These are phyloP conservation scores for Bombus ignitus DNA, from an alignment of 1,140 invertebrate species.

Conservation along the genomic window DNA sequence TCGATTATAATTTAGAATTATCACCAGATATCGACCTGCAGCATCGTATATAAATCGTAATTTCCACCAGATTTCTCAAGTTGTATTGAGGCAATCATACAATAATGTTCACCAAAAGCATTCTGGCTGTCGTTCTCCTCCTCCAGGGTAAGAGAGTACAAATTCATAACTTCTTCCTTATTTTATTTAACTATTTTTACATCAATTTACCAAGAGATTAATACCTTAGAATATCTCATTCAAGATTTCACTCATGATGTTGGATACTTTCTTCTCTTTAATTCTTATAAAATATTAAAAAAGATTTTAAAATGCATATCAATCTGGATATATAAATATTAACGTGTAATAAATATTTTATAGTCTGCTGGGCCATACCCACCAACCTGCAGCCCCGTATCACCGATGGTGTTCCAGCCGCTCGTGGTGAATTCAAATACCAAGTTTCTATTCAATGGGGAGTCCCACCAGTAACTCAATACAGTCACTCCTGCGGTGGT, in stretches of 20 bases:
- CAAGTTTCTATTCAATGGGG: conserved; percentile 73
- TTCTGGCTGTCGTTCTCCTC: conserved; percentile 52
- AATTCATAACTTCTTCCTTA: background rate
- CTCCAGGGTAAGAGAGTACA: conserved; percentile 64
- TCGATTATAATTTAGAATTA: conserved; percentile 56
- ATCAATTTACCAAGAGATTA: too few relatives aligned
- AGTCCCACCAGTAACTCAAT: conserved; percentile 51
- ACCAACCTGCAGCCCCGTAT: conserved; percentile 59
- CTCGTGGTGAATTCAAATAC: conserved; percentile 76
- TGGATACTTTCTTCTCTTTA: background rate
- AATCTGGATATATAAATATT: background rate
- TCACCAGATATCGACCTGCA: conserved; percentile 29
- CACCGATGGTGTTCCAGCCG: conserved; percentile 68
- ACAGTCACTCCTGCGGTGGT: conserved; percentile 82
- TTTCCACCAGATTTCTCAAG: background rate
- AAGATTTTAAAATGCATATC: background rate
- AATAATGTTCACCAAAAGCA: conserved; percentile 62
- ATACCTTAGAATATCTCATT: too few relatives aligned
- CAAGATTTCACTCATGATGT: background rate
- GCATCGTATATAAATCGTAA: conserved; percentile 55
- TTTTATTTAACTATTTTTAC: background rate
- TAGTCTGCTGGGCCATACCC: conserved; percentile 43
- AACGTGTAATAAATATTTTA: background rate
- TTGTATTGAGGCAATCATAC: background rate
- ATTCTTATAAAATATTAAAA: background rate